Percentiles rank a stretch among this genome's conserved stretches.
Evolutionary conservation across 2,797 vertebrate species (phyloP).

Genomic region (Bucorvus abyssinicus): DNA sequence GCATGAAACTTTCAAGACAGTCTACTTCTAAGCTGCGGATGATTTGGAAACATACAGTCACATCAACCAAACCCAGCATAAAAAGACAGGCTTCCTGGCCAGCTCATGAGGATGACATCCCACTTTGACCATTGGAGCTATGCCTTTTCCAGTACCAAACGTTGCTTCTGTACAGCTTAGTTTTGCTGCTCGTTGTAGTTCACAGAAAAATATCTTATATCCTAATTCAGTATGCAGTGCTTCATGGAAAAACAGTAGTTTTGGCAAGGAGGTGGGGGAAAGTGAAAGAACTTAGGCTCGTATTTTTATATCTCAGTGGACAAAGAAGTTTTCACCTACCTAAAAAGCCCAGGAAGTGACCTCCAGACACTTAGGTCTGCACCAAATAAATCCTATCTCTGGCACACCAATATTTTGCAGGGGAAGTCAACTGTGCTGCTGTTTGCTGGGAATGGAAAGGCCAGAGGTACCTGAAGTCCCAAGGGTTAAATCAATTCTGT

Average conservation of each 20-base stretch:
- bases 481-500: neutral
- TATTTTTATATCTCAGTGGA: neutral
- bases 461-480: neutral
- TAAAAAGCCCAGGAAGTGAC: neutral
- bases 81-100: neutral
- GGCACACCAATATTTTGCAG: neutral
- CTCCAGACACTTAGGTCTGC: neutral
- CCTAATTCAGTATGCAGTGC: neutral
- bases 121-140: neutral
- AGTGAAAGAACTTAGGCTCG: neutral
- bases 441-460: neutral
- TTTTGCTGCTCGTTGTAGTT: neutral
- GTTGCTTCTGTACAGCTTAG: neutral
- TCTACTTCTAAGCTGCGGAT: neutral
- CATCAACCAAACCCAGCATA: neutral
- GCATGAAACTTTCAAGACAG: neutral
- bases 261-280: accelerated
- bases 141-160: neutral
- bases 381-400: neutral
- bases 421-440: neutral
- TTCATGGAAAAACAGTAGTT: neutral
- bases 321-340: neutral
- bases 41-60: neutral
- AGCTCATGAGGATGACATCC: neutral
- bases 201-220: neutral